Percentiles rank a stretch among this genome's conserved stretches.
Evolutionary conservation across 2,888 invertebrate genomes (phyloP).

Genomic region (Arge pagana): DNA sequence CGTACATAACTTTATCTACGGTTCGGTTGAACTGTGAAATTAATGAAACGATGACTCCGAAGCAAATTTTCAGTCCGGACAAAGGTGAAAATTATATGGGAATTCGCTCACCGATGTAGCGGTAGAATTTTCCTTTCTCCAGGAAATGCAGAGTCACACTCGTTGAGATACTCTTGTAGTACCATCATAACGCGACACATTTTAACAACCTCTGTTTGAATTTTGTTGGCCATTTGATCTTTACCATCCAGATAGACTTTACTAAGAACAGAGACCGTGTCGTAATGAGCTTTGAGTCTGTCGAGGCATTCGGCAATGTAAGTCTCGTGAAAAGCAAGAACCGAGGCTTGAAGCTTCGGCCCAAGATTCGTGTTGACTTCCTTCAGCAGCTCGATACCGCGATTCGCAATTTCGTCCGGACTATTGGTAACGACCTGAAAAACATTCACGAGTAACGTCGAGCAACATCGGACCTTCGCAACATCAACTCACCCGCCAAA

Average conservation of each 20-base stretch:
- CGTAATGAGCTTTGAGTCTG: slow-evolving; percentile 82
- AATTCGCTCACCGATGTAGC: slow-evolving; percentile 69
- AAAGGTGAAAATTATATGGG: not conserved
- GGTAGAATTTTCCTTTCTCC: slow-evolving; percentile 90
- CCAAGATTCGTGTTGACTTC: slow-evolving; percentile 95
- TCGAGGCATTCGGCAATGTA: slow-evolving; percentile 93
- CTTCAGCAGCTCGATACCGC: slow-evolving; percentile 88
- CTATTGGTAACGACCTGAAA: slow-evolving; percentile 82
- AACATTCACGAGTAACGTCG: slow-evolving; percentile 10
- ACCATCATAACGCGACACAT: slow-evolving; percentile 95
- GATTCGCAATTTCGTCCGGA: slow-evolving; percentile 88
- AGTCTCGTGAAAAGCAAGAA: slow-evolving; percentile 85
- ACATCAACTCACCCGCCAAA: slow-evolving; percentile 79
- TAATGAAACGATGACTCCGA: too few species aligned
- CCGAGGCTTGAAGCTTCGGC: slow-evolving; percentile 77
- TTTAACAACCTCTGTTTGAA: slow-evolving; percentile 74
- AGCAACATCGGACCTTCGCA: too few species aligned
- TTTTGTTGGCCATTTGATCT: slow-evolving; percentile 58
- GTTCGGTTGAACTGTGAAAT: not conserved
- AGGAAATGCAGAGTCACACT: slow-evolving; percentile 88
- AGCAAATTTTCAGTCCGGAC: not conserved
- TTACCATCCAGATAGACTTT: slow-evolving; percentile 54
- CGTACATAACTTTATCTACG: not conserved
- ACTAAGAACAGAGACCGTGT: slow-evolving; percentile 73
- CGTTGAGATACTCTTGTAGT: slow-evolving; percentile 91